Conservation (phyloP, 2,888 invertebrate genomes). For the Pseudolycoriella hygida region DNA sequence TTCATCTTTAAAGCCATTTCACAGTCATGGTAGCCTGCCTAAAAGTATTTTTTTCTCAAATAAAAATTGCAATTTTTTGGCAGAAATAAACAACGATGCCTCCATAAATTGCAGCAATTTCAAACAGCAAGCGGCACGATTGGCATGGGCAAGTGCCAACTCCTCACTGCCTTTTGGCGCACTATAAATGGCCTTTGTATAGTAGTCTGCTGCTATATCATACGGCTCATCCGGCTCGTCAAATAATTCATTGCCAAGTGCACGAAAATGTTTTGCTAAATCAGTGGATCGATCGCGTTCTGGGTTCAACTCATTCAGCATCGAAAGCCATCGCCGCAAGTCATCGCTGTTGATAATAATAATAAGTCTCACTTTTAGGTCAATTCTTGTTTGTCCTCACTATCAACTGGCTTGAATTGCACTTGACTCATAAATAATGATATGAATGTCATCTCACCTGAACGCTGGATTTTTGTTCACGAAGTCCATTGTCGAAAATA, state of each 20-base stretch:
- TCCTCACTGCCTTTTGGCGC: conserved; percentile 15
- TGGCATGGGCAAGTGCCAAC: conserved; percentile 20
- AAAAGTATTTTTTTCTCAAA: no score
- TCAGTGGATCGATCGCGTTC: neutral
- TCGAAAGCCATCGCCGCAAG: neutral
- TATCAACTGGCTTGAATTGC: no score
- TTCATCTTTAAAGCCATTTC: no score
- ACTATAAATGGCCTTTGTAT: conserved; percentile 21
- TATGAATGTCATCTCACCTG: no score
- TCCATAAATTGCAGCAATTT: neutral
- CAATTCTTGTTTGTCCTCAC: no score
- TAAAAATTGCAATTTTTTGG: no score
- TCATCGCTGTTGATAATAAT: no score
- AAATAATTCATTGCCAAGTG: neutral
- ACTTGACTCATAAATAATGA: no score
- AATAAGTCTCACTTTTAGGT: no score
- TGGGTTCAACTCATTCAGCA: neutral
- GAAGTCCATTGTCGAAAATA: no score
- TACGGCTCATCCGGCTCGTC: neutral
- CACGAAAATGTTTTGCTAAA: neutral
- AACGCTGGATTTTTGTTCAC: no score
- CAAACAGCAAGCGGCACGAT: conserved; percentile 17
- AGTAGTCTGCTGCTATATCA: conserved; percentile 15
- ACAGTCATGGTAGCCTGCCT: no score
- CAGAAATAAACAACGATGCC: neutral